phyloP scores from a whole-genome alignment of 2,113 vertebrate species.

The Scortum barcoo region DNA sequence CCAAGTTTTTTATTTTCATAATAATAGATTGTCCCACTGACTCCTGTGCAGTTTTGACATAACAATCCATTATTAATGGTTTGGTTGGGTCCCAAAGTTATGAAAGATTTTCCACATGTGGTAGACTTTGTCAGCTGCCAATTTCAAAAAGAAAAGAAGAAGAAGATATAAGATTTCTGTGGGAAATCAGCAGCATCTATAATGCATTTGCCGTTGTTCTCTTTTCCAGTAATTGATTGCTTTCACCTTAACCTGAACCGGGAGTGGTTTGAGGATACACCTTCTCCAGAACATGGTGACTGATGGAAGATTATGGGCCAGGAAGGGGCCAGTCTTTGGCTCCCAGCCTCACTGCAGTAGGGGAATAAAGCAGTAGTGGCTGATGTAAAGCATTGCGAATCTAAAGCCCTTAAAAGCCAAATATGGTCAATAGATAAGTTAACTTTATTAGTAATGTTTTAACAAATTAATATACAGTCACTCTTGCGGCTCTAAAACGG shows the following conservation, averaged over 20 bases:
- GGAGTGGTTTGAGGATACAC: slow-evolving; percentile 40
- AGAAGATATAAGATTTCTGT: slow-evolving; percentile 63
- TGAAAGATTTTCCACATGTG: slow-evolving; percentile 76
- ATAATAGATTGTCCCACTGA: slow-evolving; percentile 44
- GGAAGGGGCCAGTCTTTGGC: background rate
- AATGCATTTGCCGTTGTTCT: slow-evolving; percentile 44
- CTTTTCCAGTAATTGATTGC: slow-evolving; percentile 60
- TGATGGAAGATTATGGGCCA: slow-evolving; percentile 29
- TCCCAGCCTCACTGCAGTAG: slow-evolving; percentile 14
- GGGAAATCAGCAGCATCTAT: slow-evolving; percentile 59
- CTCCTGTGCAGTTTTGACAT: slow-evolving; percentile 38
- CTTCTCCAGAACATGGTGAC: slow-evolving; percentile 29
- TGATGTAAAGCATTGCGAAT: background rate
- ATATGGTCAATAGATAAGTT: background rate
- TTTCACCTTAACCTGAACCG: slow-evolving; percentile 48
- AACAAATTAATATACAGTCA: background rate
- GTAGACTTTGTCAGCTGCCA: slow-evolving; percentile 67
- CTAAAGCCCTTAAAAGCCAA: background rate
- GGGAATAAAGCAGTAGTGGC: background rate
- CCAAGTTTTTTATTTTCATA: slow-evolving; percentile 8
- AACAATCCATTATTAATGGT: slow-evolving; percentile 66
- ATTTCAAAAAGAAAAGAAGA: slow-evolving; percentile 55
- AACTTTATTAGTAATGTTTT: background rate
- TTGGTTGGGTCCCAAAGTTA: slow-evolving; percentile 64
- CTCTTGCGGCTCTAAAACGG: background rate